Evolutionary conservation across 2,888 invertebrate species (phyloP), one percentile per base, ranked within the genome.

Genomic region (Tridacna gigas): DNA sequence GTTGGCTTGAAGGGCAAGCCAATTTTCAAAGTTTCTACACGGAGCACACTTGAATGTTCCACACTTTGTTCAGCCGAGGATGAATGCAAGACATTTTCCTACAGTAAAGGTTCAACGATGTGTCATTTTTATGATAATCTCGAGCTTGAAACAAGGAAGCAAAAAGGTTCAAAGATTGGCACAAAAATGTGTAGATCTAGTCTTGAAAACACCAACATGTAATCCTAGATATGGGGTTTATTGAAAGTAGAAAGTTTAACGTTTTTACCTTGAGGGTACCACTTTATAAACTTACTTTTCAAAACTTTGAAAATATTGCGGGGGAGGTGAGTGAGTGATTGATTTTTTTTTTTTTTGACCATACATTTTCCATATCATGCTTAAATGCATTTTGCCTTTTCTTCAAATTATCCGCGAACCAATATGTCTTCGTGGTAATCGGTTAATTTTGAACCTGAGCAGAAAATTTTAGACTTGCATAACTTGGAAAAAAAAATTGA

Each of bases 41-140:
- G 71, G 47, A 71, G 71, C 28, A 51, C 15, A 18, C 56, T 71
- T 9, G 71, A 71, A 71, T 71, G 71, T 51, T 22, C 71, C 7
- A 51, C 13, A 13, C 47, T 71, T 22, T 71, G 71, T 51, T 25
- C 51, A 15, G 20, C n/a, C 51, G 51, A 51, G 12, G 18, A 0
- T 11, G 71, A 20, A 25, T 71, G 71, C 26, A 48, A 26, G 51
- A 22, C n/a, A 20, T 71, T 71, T 51, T 26, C 48, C 1, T 71
- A 25, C n/a, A 20, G 51, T 15, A 71, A 51, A 51, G 71, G 48
- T 15, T 22, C 15, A 22, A 45, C 20, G 26, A 25, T n/a, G 7
- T 71, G 71, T 71, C 12, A 20, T 2, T 71, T 71, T 71, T 71
- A 51, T 26, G 26, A 51, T 25, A 9, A 13, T 5, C 11, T n/a